phyloP scores from a whole-genome alignment of 2,113 vertebrate species.

The Prionailurus bengalensis region DNA sequence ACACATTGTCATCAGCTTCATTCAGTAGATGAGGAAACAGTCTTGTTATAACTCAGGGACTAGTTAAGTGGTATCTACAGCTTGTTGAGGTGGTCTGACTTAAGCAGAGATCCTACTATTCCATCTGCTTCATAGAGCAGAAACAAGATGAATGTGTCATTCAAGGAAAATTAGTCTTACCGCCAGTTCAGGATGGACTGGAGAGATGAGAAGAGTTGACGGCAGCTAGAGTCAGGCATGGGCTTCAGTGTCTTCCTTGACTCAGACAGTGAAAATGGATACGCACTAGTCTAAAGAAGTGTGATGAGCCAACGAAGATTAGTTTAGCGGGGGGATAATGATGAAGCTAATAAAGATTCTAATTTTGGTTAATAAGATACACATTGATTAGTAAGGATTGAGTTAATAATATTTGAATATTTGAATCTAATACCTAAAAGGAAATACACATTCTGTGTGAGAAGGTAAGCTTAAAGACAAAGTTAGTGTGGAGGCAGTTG shows the following conservation, averaged over 20 bases:
- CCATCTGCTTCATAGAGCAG: neutral
- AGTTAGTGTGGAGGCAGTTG: too few species aligned
- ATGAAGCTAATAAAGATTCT: neutral
- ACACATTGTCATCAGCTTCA: neutral
- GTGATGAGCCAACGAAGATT: neutral
- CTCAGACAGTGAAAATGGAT: neutral
- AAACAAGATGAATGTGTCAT: neutral
- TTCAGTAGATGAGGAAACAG: neutral
- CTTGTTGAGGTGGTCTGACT: neutral
- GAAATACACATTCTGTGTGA: neutral
- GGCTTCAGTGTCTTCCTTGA: neutral
- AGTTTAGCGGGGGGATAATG: neutral
- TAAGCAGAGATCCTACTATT: neutral
- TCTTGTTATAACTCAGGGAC: neutral
- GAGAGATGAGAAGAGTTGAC: neutral
- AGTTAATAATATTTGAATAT: neutral
- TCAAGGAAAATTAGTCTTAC: neutral
- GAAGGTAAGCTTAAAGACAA: neutral
- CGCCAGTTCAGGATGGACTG: neutral
- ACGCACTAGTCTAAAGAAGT: neutral
- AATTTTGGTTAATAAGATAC: neutral
- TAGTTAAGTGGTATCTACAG: neutral
- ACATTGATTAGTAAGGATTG: neutral
- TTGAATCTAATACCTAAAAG: neutral
- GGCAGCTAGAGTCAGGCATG: too few species aligned